Base-by-base conservation (phyloP, 2,888 invertebrate genomes). In the Brachycybe producta region DNA sequence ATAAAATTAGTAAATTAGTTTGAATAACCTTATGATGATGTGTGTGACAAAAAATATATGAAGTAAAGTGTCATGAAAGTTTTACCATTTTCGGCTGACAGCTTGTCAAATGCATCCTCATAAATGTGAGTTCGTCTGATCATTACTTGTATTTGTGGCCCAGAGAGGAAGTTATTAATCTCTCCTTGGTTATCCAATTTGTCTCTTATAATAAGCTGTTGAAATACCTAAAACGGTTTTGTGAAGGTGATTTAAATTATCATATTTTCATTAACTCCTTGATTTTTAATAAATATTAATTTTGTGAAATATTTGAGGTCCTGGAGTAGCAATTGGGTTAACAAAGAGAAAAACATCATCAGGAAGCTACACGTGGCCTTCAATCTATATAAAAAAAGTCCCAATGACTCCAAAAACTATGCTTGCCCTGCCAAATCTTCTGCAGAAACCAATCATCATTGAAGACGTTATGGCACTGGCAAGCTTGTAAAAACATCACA, bases 51-150 rank as follows among this genome's bases (percentile, higher is more conserved):
- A 7, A 7, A 38, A 13, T 38, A 13, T 38, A 21, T 8, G 15
- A 38, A 8, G n/a, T 15, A 38, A n/a, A 38, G n/a, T 8, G 11
- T 41, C 7, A 26, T 23, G 5, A 54, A 34, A 48, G 28, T 7
- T 69, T 66, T 69, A 87, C 87, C 87, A 71, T 91, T 92, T 60
- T 85, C 85, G 2, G 78, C 77, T 1, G 91, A 84, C 3, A 97
- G 73, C 67, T 90, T 90, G 47, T 92, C 91, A 64, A 90, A 95
- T 0, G 97, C 90, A 69, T 98, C 98, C 70, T 97, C 97, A 65
- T 98, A 98, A n/a, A 98, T 74, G 70, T 91, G 90, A 57, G 85
- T 83, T 50, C 98, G 74, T 52, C 91, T 71, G 5, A 90, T 82
- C 27, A 80, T 79, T 30, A 90, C 75, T 58, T 77, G 75, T 57